A percentile compares a stretch with the other conserved stretches of the same genome.
phyloP scores from a whole-genome alignment of 2,113 vertebrate species.

The Campylomormyrus numenius region DNA sequence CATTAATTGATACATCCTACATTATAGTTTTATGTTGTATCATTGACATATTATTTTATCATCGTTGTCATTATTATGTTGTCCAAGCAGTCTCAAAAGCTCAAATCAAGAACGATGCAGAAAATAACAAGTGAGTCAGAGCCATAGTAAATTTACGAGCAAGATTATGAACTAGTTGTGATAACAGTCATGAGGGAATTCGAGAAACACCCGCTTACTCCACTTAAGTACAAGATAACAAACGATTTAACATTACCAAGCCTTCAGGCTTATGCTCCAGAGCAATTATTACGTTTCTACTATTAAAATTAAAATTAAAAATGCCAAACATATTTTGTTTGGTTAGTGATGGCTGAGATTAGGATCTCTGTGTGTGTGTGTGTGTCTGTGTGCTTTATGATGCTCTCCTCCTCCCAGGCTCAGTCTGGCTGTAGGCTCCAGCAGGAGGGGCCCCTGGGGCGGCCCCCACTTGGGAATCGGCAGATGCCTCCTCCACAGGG shows the following conservation, averaged over 20 bases:
- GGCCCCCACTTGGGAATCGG: not conserved
- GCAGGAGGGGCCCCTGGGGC: not conserved
- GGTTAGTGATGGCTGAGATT: not conserved
- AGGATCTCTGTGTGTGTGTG: not conserved
- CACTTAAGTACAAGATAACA: not conserved
- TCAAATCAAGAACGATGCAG: not conserved
- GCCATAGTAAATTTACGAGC: not conserved
- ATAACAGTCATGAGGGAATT: not conserved
- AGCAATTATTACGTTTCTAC: not conserved
- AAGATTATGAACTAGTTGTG: not conserved
- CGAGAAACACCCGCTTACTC: not conserved
- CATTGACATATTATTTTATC: not conserved
- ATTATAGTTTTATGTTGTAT: not conserved
- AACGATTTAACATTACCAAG: not conserved
- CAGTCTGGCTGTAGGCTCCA: not conserved
- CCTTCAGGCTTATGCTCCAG: not conserved
- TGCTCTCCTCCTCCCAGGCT: not conserved
- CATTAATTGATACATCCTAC: not conserved
- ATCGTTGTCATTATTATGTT: not conserved
- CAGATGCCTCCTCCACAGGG: constrained; percentile 11
- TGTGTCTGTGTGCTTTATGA: not conserved
- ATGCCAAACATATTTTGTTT: not conserved
- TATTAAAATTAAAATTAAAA: not conserved
- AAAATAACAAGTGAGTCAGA: not conserved
- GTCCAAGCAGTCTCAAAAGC: not conserved